Evolutionary conservation across 2,113 vertebrate species (phyloP).

Genomic region (Tragelaphus scriptus): DNA sequence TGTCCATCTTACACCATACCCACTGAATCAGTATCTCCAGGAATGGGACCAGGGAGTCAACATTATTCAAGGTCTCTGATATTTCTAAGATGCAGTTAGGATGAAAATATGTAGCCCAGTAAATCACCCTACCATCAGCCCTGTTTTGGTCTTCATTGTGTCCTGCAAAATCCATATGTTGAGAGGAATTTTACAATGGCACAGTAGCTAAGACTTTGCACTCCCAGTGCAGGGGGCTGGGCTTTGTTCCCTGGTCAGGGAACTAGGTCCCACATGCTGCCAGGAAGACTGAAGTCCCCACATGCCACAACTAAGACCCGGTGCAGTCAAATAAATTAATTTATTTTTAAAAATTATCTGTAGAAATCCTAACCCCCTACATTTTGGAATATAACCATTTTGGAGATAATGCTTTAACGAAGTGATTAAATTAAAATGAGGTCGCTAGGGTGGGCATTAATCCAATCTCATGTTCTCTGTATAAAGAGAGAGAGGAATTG

Average conservation of each 20-base stretch:
- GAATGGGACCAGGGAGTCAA: neutral
- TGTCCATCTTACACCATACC: too few relatives aligned
- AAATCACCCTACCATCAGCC: neutral
- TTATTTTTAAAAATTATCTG: neutral
- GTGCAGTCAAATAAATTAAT: too few relatives aligned
- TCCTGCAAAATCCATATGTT: neutral
- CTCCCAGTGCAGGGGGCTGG: too few relatives aligned
- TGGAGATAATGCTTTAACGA: neutral
- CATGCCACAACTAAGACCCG: too few relatives aligned
- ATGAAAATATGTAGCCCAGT: neutral
- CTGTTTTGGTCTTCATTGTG: neutral
- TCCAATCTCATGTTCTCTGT: too few relatives aligned
- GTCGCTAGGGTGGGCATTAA: too few relatives aligned
- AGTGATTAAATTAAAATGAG: neutral
- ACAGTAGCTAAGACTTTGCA: too few relatives aligned
- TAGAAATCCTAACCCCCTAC: neutral
- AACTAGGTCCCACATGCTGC: too few relatives aligned
- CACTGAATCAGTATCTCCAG: neutral
- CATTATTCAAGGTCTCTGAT: neutral
- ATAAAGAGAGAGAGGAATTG: too few relatives aligned
- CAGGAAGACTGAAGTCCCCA: too few relatives aligned
- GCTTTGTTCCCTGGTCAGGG: too few relatives aligned
- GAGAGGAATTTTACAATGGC: too few relatives aligned
- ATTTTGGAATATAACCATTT: neutral
- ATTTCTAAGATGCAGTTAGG: neutral